Evolutionary conservation across 2,888 invertebrate species (phyloP).

Genomic region (Molanna angustata): DNA sequence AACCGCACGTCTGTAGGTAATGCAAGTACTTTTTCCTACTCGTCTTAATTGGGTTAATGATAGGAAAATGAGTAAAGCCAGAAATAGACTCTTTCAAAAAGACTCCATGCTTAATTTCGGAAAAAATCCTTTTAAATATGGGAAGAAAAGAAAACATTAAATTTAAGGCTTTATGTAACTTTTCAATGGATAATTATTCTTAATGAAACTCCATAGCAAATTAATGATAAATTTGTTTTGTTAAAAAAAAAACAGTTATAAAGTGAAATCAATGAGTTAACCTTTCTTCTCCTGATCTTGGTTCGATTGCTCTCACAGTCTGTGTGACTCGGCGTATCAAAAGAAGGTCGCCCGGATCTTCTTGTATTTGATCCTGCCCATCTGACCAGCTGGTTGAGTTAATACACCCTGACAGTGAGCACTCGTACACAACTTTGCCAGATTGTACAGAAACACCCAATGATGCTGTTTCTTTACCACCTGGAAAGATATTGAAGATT

Average conservation of each 20-base stretch:
- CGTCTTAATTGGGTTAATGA: no score
- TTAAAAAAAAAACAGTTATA: background rate
- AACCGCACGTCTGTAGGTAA: no score
- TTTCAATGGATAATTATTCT: no score
- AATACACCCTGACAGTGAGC: slow-evolving; percentile 69
- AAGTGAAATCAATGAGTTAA: slow-evolving; percentile 37
- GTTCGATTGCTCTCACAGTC: slow-evolving; percentile 87
- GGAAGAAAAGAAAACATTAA: no score
- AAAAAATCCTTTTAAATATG: no score
- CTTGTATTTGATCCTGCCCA: slow-evolving; percentile 38
- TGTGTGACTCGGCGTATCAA: slow-evolving; percentile 80
- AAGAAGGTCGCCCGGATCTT: slow-evolving; percentile 54
- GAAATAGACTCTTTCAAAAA: no score
- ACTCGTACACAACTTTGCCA: slow-evolving; percentile 73
- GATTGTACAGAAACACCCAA: slow-evolving; percentile 79
- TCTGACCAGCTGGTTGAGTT: slow-evolving; percentile 60
- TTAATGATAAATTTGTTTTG: background rate
- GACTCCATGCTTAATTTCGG: no score
- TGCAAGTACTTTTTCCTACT: no score
- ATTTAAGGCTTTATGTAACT: no score
- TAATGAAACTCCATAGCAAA: slow-evolving; percentile 10
- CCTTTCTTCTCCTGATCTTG: slow-evolving; percentile 81
- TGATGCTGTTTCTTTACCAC: slow-evolving; percentile 83
- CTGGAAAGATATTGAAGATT: slow-evolving; percentile 41
- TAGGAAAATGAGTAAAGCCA: no score